Conservation (phyloP, 2,797 vertebrate genomes). For the Eulemur albifrons region DNA sequence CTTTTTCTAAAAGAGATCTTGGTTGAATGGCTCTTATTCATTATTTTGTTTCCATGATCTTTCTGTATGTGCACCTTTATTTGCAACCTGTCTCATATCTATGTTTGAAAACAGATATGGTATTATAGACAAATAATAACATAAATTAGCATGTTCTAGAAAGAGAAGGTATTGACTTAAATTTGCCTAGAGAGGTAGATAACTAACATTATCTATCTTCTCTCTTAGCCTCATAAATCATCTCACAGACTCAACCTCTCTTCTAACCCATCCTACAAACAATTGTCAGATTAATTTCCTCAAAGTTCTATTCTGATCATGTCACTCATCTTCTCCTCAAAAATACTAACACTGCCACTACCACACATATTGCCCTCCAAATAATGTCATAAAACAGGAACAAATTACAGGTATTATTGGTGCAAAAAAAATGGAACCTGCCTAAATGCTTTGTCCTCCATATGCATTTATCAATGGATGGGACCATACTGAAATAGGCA, state of each 20-base stretch:
- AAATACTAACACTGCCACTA: neutral
- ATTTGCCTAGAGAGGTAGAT: neutral
- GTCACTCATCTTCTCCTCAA: neutral
- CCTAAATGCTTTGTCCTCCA: neutral
- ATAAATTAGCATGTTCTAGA: neutral
- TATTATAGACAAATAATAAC: neutral
- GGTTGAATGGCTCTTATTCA: neutral
- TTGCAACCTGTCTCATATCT: neutral
- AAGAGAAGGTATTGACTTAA: constrained; percentile 8
- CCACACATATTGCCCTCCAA: neutral
- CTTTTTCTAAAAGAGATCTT: neutral
- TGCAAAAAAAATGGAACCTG: neutral
- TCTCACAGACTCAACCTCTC: neutral
- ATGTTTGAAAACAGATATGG: neutral
- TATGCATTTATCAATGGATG: neutral
- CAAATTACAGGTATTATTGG: neutral
- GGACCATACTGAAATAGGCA: neutral
- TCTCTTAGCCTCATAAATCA: neutral
- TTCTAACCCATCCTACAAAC: neutral
- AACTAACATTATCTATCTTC: neutral
- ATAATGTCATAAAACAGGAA: neutral
- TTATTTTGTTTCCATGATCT: neutral
- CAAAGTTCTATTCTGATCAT: neutral
- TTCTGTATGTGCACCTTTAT: neutral
- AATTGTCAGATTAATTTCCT: neutral